A percentile compares a stretch with the other conserved stretches of the same genome.
Evolutionary conservation across 2,888 invertebrate species (phyloP).

Genomic region (Platerodrilus igneus): DNA sequence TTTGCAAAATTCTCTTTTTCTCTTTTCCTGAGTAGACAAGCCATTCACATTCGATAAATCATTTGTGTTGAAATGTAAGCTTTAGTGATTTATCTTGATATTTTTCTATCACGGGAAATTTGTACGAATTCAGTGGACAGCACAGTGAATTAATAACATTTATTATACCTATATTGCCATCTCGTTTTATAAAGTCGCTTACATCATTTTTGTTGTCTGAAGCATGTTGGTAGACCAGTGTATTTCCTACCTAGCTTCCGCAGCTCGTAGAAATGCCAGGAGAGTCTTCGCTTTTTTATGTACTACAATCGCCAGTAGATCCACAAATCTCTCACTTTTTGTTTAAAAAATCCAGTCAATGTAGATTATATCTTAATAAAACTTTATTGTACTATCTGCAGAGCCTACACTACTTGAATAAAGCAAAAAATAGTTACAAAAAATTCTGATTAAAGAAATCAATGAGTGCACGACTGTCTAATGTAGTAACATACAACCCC

Average conservation of each 20-base stretch:
- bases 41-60: no score
- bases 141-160: no score
- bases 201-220: conserved; percentile 6
- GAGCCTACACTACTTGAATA: conserved; percentile 2
- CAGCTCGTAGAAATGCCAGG: conserved; percentile 3
- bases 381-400: conserved; percentile 5
- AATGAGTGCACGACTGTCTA: conserved; percentile 1
- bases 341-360: conserved; percentile 7
- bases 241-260: conserved; percentile 2
- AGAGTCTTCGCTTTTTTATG: conserved; percentile 1
- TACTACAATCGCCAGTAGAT: conserved; percentile 5
- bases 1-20: no score
- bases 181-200: conserved; percentile 5
- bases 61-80: no score
- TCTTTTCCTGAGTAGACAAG: no score
- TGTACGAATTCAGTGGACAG: no score
- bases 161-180: conserved; percentile 3
- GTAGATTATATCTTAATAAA: conserved; percentile 6
- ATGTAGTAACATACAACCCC: conserved; percentile 1
- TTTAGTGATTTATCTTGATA: no score
- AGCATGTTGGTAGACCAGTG: conserved; percentile 2
- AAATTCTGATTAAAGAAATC: conserved; percentile 3
- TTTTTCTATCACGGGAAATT: no score
- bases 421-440: neutral
- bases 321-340: conserved; percentile 5